Percentiles rank a stretch among this genome's conserved stretches.
Conservation (phyloP, 2,888 invertebrate species). For the Lordiphosa fenestrarum region DNA sequence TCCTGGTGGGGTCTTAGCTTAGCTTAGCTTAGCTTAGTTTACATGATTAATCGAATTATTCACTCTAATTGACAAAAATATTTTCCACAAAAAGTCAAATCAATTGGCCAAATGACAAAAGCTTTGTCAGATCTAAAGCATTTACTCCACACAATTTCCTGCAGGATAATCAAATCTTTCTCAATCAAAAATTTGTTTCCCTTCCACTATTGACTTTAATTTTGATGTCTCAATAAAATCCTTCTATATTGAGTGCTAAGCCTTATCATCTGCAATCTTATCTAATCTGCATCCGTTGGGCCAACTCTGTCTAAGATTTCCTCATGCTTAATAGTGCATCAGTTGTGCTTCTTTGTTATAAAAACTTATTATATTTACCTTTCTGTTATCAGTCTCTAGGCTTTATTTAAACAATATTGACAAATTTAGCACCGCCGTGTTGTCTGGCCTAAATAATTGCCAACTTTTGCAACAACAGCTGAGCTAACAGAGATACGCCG, state of each 20-base stretch:
- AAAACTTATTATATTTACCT: conserved; percentile 42
- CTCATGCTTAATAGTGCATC: neutral
- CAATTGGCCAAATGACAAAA: no score
- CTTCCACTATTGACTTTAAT: no score
- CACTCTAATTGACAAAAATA: no score
- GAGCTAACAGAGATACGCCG: conserved; percentile 33
- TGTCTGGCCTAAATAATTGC: conserved; percentile 27
- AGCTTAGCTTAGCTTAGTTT: no score
- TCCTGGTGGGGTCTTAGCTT: no score
- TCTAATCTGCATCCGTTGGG: conserved; percentile 5
- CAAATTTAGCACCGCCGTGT: conserved; percentile 38
- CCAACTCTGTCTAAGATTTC: conserved; percentile 2
- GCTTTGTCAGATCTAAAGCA: no score
- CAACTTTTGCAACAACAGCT: conserved; percentile 25
- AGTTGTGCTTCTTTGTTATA: no score
- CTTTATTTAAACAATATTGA: conserved; percentile 37
- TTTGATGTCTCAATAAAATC: neutral
- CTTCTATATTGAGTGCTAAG: neutral
- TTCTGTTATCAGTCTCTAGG: conserved; percentile 36
- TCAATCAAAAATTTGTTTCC: no score
- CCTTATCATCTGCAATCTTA: conserved; percentile 6
- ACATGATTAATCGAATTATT: no score
- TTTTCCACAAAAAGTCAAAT: no score
- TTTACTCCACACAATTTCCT: no score
- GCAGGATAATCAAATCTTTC: no score